A percentile compares a stretch with the other conserved stretches of the same genome.
These are phyloP conservation scores for Petrolisthes manimaculis DNA, from an alignment of 2,888 invertebrate species.

Conservation along the genomic window DNA sequence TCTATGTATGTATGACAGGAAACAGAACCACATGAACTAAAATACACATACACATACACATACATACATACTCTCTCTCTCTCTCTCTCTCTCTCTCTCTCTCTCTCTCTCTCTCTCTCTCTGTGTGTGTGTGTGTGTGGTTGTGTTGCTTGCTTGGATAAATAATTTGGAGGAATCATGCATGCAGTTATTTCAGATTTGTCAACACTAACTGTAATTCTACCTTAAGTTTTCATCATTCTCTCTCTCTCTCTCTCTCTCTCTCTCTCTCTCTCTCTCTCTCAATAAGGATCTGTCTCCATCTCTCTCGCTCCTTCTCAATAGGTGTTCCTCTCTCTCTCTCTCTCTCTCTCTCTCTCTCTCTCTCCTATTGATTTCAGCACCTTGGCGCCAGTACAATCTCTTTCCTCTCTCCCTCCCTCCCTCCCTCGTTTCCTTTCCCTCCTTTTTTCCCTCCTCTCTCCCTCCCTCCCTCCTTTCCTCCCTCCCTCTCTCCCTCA, in stretches of 20 bases:
- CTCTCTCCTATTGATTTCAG: not conserved
- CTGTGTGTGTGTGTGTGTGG: no score
- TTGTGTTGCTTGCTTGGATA: no score
- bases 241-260: not conserved
- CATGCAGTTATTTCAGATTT: no score
- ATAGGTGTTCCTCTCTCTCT: not conserved
- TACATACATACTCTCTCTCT: not conserved
- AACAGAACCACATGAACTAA: no score
- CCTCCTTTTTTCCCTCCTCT: not conserved
- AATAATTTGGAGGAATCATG: no score
- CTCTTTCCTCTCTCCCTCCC: not conserved
- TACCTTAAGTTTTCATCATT: no score
- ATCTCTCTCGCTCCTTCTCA: not conserved
- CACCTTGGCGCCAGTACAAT: not conserved
- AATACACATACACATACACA: no score
- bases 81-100: not conserved
- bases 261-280: not conserved
- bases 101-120: constrained; percentile 1
- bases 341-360: not conserved
- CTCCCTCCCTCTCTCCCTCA: not conserved
- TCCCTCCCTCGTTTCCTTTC: not conserved
- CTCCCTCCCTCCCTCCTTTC: not conserved
- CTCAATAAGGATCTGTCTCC: not conserved
- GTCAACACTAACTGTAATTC: no score
- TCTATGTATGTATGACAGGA: no score